Base-by-base conservation (phyloP, 1,140 invertebrate species). In the Euura saliciscinereae region DNA sequence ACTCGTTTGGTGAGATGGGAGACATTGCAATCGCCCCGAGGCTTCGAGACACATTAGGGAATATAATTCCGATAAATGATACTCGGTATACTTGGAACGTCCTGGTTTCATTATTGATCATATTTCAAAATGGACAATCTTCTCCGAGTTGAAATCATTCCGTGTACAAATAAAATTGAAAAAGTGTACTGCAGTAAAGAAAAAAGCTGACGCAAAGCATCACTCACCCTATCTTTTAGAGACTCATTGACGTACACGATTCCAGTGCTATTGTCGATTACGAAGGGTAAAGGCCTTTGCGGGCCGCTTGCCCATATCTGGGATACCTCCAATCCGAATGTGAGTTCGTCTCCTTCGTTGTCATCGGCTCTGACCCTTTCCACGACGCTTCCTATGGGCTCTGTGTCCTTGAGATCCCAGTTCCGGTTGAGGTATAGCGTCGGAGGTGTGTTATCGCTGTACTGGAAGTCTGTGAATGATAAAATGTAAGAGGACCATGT, bases 201-300 rank as follows among this genome's bases (percentile, higher is more conserved):
- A 28, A 28, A 28, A 28, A 28, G 28, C 28, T 28, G 28, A 28
- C 28, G 0, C 1, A 28, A 28, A 28, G 71, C 43, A 42, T 13
- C 13, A 86, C 89, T 90, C 86, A 94, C 93, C 81, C 89, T 89
- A 71, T 90, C 92, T 77, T 88, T 85, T 2, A 95, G 83, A 2
- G 92, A 91, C 70, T 94, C 90, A 71, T 94, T 93, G 7, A 94
- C 85, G 77, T 89, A 91, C 64, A 95, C 90, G 4, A 90, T 90
- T 10, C 94, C 94, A 7, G 90, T 93, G 3, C 87, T 84, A 46
- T 90, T 89, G 82, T 95, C 89, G 68, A 95, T 94, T 7, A 84
- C 84, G 78, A 95, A 95, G 10, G 91, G 93, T 46, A 91, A 84
- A 10, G 88, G 83, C 10, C 80, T 70, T 68, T 79, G 59, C 28